Evolutionary conservation across 2,888 invertebrate genomes (phyloP).

Genomic region (Cepaea hortensis): DNA sequence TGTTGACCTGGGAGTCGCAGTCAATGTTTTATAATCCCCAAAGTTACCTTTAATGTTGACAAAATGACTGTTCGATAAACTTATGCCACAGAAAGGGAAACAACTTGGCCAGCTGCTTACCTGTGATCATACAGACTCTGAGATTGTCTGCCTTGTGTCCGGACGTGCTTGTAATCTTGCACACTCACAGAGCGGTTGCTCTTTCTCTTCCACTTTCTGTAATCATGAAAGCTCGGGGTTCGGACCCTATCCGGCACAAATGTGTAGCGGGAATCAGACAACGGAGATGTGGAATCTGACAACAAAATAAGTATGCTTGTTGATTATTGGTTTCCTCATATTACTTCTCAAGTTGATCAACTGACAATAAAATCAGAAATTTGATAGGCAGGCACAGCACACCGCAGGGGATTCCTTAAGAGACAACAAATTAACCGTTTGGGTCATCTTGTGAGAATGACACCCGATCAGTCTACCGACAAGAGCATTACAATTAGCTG

Average conservation of each 20-base stretch:
- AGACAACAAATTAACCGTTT: no score
- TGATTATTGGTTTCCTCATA: background rate
- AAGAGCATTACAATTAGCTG: no score
- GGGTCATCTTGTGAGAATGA: no score
- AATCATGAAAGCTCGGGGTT: conserved; percentile 42
- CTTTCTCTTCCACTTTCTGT: conserved; percentile 28
- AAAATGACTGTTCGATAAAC: no score
- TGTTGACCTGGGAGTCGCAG: no score
- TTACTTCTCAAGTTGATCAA: background rate
- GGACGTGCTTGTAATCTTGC: conserved; percentile 22
- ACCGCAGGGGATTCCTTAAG: no score
- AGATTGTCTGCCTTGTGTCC: conserved; percentile 27
- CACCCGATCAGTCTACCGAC: no score
- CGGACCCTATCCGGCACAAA: background rate
- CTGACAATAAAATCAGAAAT: background rate
- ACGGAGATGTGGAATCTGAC: conserved; percentile 22
- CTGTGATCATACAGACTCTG: conserved; percentile 26
- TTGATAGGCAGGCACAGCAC: no score
- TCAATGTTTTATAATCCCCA: no score
- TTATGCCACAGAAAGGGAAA: background rate
- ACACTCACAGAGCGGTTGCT: conserved; percentile 1
- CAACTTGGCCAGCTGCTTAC: background rate
- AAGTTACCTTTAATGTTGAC: no score
- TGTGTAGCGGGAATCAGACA: conserved; percentile 14
- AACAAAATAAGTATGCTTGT: background rate